Evolutionary conservation across 2,797 vertebrate species (phyloP).

Genomic region (Glyptemys insculpta): DNA sequence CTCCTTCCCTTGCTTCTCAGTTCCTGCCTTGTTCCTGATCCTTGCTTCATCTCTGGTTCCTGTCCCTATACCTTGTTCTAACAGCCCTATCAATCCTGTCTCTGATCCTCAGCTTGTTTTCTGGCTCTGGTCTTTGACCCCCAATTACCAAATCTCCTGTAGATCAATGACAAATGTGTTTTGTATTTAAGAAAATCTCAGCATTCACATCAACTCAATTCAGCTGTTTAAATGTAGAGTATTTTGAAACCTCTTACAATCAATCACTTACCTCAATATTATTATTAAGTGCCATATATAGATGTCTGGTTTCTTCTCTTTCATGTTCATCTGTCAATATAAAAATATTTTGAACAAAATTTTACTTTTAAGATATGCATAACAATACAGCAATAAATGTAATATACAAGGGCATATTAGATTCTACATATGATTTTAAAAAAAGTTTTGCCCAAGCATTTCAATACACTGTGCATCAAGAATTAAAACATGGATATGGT

Average conservation of each 20-base stretch:
- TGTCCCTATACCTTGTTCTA: not conserved
- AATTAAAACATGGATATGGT: not conserved
- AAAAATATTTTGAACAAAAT: constrained; percentile 27
- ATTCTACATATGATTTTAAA: not conserved
- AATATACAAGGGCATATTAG: not conserved
- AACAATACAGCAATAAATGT: not conserved
- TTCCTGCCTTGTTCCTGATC: not conserved
- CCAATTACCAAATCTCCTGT: not conserved
- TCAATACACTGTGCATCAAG: not conserved
- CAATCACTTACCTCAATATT: constrained; percentile 85
- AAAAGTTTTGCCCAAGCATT: not conserved
- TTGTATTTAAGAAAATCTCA: rapidly evolving
- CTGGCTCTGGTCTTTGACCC: not conserved
- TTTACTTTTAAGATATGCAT: constrained; percentile 23
- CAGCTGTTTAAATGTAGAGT: constrained; percentile 1
- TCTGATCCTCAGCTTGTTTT: not conserved
- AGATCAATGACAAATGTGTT: not conserved
- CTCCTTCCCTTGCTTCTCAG: not conserved
- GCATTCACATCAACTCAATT: rapidly evolving
- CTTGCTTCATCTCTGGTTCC: not conserved
- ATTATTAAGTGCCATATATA: constrained; percentile 87
- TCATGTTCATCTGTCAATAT: constrained; percentile 90
- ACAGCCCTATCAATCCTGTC: not conserved
- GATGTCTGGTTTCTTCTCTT: constrained; percentile 90
- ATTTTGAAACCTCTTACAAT: not conserved